phyloP scores from a whole-genome alignment of 2,888 invertebrate genomes.

The Cheilosia grossa region DNA sequence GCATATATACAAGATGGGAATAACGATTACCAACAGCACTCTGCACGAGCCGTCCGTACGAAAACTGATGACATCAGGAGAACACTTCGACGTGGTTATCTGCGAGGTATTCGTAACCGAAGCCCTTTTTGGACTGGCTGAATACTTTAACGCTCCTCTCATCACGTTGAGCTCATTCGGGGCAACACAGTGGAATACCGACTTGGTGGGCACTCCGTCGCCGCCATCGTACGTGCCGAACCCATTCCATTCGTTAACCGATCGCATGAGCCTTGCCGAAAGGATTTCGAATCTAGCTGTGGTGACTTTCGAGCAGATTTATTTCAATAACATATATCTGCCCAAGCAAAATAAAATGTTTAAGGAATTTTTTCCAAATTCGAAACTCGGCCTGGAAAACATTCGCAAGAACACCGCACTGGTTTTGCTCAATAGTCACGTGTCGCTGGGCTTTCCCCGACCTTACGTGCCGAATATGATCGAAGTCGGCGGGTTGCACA shows the following conservation, averaged over 20 bases:
- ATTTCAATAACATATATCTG: conserved; percentile 78
- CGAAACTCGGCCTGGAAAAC: conserved; percentile 77
- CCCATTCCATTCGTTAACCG: conserved; percentile 78
- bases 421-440: conserved; percentile 81
- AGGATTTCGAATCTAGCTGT: conserved; percentile 80
- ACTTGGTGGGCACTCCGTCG: conserved; percentile 80
- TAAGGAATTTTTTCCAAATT: conserved; percentile 78
- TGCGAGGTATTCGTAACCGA: conserved; percentile 82
- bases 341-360: conserved; percentile 79
- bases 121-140: conserved; percentile 80
- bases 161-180: conserved; percentile 80
- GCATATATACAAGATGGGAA: too few species aligned
- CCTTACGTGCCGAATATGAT: conserved; percentile 82
- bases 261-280: conserved; percentile 81
- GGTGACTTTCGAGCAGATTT: conserved; percentile 76
- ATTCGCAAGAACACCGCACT: conserved; percentile 79
- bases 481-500: conserved; percentile 82
- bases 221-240: conserved; percentile 81
- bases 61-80: conserved; percentile 79
- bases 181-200: conserved; percentile 80
- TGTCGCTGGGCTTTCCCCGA: conserved; percentile 79
- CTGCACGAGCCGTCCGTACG: conserved; percentile 77
- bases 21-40: conserved; percentile 75
- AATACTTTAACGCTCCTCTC: conserved; percentile 80
- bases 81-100: conserved; percentile 82